Base-by-base conservation (phyloP, 2,797 vertebrate species). In the Gallinago solitaria region DNA sequence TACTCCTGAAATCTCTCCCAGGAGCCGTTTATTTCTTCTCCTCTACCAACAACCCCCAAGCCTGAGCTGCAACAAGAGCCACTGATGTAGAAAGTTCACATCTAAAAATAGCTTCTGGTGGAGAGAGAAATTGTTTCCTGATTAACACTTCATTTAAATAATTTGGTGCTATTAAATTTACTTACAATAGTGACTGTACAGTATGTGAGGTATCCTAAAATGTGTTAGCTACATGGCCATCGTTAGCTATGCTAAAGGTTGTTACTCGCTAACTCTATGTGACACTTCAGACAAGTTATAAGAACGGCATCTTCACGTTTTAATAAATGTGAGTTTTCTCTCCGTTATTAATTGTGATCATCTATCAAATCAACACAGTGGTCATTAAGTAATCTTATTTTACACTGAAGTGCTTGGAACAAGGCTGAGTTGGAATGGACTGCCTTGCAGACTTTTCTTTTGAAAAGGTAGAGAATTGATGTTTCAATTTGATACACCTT, bases 101-200 rank as follows among this genome's bases (percentile, higher is more conserved):
- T 94, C 86, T 95, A 95, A 96, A 95, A 96, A 95, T 96, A 96
- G 91, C 71, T 75, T 24, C 21, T 77, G 70, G 77, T 57, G 87
- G 76, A n/a, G 83, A 87, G 75, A 89, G 87, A 90, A 89, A 94
- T 97, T 92, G 81, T 92, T 95, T 95, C 83, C 86, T 90, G 94
- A 84, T 97, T 96, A 96, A 95, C 94, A 87, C 90, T 87, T 93
- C 86, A 76, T 95, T 96, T 93, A 59, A 90, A 82, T 92, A 85
- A 94, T 95, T 93, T 23, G 81, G 37, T 92, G 89, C 92, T 85
- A 87, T 92, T 92, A 91, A 76, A 93, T 92, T 85, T 75, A 69
- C 77, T 91, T 87, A 33, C 39, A 69, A 8, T 73, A 57, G 86
- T 68, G 88, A 68, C 64, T 79, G 70, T 89, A 73, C 73, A 90